Conservation (phyloP, 2,797 vertebrate species). For the Trematomus bernacchii region DNA sequence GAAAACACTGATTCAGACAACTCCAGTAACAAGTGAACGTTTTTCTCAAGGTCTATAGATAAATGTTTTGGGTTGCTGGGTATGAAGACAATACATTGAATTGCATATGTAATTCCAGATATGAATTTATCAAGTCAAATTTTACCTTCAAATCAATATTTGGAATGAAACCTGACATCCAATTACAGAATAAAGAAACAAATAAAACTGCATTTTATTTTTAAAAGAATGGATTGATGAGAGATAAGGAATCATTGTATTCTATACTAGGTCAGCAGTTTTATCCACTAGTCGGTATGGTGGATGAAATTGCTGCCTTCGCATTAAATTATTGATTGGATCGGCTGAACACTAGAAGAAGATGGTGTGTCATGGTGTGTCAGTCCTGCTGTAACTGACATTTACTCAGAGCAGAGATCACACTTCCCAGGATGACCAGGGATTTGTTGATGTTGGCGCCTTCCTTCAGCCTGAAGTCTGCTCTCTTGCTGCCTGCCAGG, state of each 20-base stretch:
- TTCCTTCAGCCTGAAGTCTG: conserved; percentile 92
- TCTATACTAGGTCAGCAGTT: too few species aligned
- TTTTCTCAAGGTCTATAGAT: conserved; percentile 11
- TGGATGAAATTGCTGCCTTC: not conserved
- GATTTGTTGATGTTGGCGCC: conserved; percentile 97
- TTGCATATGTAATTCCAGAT: not conserved
- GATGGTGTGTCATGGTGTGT: conserved; percentile 3
- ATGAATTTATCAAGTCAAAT: not conserved
- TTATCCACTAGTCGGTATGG: too few species aligned
- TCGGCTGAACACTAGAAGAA: conserved; percentile 13
- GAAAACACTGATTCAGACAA: conserved; percentile 33
- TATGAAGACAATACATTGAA: too few species aligned
- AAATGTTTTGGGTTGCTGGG: not conserved
- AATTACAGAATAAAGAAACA: too few species aligned
- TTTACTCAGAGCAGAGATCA: conserved; percentile 96
- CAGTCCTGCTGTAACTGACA: conserved; percentile 10
- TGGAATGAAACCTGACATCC: not conserved
- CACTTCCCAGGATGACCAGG: conserved; percentile 93
- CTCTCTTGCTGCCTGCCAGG: conserved; percentile 94
- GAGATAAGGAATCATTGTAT: too few species aligned
- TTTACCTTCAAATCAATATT: conserved; percentile 4
- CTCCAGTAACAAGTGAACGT: not conserved
- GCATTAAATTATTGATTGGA: not conserved
- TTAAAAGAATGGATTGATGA: not conserved
- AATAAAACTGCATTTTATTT: conserved; percentile 8